Evolutionary conservation across 2,113 vertebrate genomes (phyloP).

Genomic region (Alligator sinensis): DNA sequence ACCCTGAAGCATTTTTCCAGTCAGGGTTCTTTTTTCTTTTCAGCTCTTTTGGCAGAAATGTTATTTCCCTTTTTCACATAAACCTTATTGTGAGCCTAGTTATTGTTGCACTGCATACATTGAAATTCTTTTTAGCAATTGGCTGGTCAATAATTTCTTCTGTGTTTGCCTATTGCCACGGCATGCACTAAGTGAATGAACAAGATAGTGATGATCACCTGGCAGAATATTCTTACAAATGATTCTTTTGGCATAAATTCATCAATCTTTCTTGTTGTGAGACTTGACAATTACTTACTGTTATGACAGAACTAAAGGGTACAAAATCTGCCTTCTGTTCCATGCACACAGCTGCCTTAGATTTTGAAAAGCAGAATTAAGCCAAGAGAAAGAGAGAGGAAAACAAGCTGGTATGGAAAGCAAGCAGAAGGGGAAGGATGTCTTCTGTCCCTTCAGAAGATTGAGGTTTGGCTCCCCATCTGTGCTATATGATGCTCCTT

Average conservation of each 20-base stretch:
- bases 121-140: background rate
- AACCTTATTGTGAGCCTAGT: constrained; percentile 12
- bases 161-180: background rate
- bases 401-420: constrained; percentile 16
- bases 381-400: background rate
- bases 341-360: background rate
- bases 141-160: background rate
- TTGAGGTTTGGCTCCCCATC: background rate
- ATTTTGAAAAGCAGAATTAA: background rate
- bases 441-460: background rate
- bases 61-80: background rate
- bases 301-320: background rate
- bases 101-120: background rate
- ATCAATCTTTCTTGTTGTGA: constrained; percentile 14
- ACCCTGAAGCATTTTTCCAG: constrained; percentile 59
- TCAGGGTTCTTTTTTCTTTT: constrained; percentile 36
- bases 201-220: background rate
- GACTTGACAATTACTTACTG: constrained; percentile 31
- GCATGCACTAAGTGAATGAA: background rate
- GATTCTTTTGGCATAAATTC: background rate
- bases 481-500: fast-evolving
- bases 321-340: background rate
- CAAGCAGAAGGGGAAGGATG: fast-evolving
- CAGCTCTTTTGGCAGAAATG: constrained; percentile 31
- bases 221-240: background rate